Evolutionary conservation across 1,140 invertebrate genomes (phyloP).

Genomic region (Antheraea pernyi): DNA sequence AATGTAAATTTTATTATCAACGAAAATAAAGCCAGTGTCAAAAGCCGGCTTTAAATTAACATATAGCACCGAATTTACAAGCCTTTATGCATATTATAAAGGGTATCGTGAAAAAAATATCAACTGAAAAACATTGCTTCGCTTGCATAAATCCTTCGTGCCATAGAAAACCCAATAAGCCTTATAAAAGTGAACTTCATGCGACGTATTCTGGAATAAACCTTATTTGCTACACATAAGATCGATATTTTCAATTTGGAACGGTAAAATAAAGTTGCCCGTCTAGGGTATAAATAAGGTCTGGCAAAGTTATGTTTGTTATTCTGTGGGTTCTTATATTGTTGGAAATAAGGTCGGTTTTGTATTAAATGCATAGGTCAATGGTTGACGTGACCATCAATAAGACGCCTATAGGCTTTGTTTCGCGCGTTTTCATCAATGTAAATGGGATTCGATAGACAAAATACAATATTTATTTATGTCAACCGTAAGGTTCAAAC

Average conservation of each 20-base stretch:
- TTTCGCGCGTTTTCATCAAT: slow-evolving; percentile 1
- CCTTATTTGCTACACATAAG: not conserved
- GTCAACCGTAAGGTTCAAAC: not conserved
- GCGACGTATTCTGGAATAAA: not conserved
- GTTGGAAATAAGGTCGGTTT: not conserved
- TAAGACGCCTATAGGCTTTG: not conserved
- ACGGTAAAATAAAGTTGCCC: slow-evolving; percentile 15
- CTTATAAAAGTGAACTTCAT: slow-evolving; percentile 16
- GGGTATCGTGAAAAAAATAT: not conserved
- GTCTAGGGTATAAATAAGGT: slow-evolving; percentile 24
- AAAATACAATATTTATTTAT: not conserved
- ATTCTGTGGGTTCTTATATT: not conserved
- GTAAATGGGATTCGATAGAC: slow-evolving; percentile 4
- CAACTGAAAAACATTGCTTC: slow-evolving; percentile 14
- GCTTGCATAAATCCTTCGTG: slow-evolving; percentile 23
- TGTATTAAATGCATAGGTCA: not conserved
- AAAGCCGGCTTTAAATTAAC: not conserved
- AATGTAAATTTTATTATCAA: too few relatives aligned
- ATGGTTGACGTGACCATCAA: not conserved
- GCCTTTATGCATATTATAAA: not conserved
- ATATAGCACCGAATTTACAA: not conserved
- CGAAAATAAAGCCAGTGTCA: not conserved
- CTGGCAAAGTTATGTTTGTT: slow-evolving; percentile 12
- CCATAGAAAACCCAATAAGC: slow-evolving; percentile 24
- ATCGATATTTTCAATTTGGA: not conserved